phyloP scores from a whole-genome alignment of 2,113 vertebrate species.

The Myrmecobius fasciatus region DNA sequence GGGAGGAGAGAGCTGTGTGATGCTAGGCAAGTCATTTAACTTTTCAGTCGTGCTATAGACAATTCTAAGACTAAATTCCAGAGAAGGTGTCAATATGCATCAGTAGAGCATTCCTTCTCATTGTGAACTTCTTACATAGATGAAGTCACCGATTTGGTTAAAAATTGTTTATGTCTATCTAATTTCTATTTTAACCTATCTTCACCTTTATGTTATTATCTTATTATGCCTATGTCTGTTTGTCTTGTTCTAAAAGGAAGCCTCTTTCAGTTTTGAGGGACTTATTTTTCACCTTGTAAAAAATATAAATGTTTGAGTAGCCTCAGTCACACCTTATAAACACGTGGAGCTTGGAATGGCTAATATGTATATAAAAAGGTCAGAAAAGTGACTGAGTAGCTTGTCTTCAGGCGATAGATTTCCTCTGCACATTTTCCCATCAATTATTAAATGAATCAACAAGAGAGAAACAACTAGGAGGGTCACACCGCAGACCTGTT shows the following conservation, averaged over 20 bases:
- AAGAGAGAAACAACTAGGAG: background rate
- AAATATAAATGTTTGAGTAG: background rate
- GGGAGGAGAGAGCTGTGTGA: no score
- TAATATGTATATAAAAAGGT: background rate
- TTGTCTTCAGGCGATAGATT: background rate
- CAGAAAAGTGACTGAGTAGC: background rate
- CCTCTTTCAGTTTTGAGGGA: background rate
- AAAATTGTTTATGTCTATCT: background rate
- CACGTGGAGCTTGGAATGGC: background rate
- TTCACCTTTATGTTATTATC: background rate
- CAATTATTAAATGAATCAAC: background rate
- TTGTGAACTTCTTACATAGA: no score
- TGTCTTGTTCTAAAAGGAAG: background rate
- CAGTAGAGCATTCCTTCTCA: no score
- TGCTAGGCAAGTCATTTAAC: no score
- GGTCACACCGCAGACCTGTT: background rate
- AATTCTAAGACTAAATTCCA: no score
- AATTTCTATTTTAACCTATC: background rate
- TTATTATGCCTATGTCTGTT: background rate
- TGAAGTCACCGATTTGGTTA: background rate
- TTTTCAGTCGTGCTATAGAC: no score
- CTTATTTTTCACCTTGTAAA: background rate
- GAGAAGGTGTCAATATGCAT: no score
- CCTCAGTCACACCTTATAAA: background rate
- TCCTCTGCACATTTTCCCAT: background rate